Percentiles rank a stretch among this genome's conserved stretches.
phyloP scores from a whole-genome alignment of 2,888 invertebrate genomes.

The Heliconius sara region DNA sequence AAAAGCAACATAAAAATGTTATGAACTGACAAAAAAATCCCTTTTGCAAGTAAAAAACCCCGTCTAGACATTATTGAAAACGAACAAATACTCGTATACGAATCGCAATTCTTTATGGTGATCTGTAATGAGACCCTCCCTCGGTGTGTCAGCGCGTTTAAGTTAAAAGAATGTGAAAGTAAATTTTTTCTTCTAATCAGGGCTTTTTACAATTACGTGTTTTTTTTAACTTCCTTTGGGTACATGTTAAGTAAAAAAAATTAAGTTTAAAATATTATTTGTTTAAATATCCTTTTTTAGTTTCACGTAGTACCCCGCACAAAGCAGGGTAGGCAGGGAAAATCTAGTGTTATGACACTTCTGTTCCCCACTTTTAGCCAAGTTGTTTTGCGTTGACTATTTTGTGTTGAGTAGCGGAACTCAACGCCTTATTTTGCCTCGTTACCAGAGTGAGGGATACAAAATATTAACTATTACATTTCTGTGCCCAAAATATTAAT shows the following conservation, averaged over 20 bases:
- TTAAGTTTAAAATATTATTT: not conserved
- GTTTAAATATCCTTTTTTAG: too few species aligned
- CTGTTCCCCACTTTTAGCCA: too few species aligned
- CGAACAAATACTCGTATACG: not conserved
- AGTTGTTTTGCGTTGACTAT: too few species aligned
- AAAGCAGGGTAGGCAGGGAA: too few species aligned
- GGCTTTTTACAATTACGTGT: not conserved
- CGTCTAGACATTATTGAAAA: constrained; percentile 18
- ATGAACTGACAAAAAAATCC: not conserved
- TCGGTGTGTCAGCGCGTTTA: not conserved
- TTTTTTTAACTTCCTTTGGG: not conserved
- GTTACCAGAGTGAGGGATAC: too few species aligned
- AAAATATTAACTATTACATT: too few species aligned
- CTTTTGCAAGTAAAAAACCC: not conserved
- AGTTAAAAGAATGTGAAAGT: constrained; percentile 1
- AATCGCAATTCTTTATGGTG: not conserved
- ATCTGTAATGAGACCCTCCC: not conserved
- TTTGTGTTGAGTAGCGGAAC: too few species aligned
- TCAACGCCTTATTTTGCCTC: too few species aligned
- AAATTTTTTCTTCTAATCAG: not conserved
- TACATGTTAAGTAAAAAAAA: not conserved
- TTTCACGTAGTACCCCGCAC: too few species aligned
- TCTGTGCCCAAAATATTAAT: too few species aligned
- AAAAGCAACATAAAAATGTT: not conserved
- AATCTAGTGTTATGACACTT: too few species aligned